Conservation (phyloP, 2,113 vertebrate genomes). For the Platanista minor region DNA sequence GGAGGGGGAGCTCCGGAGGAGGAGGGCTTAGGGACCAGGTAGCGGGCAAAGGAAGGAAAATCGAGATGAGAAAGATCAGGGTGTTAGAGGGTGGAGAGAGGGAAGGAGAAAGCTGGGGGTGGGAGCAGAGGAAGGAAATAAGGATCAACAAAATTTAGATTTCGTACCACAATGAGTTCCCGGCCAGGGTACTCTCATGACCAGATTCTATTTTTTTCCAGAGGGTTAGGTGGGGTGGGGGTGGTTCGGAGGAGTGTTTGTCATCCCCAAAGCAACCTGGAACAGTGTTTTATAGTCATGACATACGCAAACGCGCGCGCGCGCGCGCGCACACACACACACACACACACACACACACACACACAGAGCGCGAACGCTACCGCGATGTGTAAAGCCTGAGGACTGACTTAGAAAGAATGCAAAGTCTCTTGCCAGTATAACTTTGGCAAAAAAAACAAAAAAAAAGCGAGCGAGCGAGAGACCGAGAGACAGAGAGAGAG, state of each 20-base stretch:
- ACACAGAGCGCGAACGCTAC: neutral
- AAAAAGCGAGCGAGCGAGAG: neutral
- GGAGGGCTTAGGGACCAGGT: constrained; percentile 51
- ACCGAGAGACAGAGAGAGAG: too few relatives aligned
- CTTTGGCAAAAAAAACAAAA: constrained; percentile 23
- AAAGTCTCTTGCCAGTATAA: constrained; percentile 54
- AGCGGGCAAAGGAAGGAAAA: constrained; percentile 6
- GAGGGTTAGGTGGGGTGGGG: neutral
- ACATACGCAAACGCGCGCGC: neutral
- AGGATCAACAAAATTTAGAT: constrained; percentile 34
- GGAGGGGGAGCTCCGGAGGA: neutral
- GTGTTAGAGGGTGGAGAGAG: neutral
- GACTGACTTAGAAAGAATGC: constrained; percentile 44
- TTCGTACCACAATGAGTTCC: neutral
- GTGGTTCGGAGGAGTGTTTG: neutral
- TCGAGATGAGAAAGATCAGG: constrained; percentile 8
- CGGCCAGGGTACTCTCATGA: neutral
- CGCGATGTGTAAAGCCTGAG: constrained; percentile 15
- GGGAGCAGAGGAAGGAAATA: neutral
- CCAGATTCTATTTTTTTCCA: neutral
- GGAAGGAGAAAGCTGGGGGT: constrained; percentile 4
- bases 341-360: neutral
- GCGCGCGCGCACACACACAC: neutral
- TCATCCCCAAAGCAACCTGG: constrained; percentile 29
- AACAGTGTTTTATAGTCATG: constrained; percentile 40